Percentiles rank a stretch among this genome's conserved stretches.
These are phyloP conservation scores for Saguinus midas DNA, from an alignment of 2,113 vertebrate species.

Conservation along the genomic window DNA sequence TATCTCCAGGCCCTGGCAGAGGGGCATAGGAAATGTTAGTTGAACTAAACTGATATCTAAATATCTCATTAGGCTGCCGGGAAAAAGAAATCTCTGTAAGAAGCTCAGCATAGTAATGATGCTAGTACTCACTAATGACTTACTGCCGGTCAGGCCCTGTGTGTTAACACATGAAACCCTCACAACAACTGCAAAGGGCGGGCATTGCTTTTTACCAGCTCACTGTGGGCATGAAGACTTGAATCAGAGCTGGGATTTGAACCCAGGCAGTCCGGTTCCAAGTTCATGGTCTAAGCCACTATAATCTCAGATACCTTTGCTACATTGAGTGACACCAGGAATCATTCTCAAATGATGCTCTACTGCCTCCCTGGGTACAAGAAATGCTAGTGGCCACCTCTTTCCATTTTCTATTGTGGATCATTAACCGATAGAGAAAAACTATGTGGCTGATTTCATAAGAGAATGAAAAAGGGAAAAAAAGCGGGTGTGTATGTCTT, in stretches of 20 bases:
- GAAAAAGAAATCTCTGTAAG: neutral
- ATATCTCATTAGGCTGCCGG: neutral
- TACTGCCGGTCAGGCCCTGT: neutral
- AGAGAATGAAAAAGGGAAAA: neutral
- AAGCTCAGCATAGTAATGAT: neutral
- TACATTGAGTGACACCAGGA: neutral
- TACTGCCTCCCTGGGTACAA: neutral
- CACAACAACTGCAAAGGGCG: neutral
- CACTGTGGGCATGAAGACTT: neutral
- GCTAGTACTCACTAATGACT: neutral
- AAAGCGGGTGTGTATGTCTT: neutral
- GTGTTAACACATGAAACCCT: neutral
- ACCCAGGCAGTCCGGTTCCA: neutral
- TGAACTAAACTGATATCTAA: constrained; percentile 26
- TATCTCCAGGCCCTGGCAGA: neutral
- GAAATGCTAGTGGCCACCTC: neutral
- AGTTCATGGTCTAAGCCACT: neutral
- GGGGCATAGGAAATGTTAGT: neutral
- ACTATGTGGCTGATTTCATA: neutral
- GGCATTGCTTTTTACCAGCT: neutral
- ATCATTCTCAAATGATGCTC: neutral
- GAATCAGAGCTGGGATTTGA: neutral
- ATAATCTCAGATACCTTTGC: neutral
- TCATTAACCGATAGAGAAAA: neutral
- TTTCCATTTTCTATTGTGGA: neutral